Conservation (phyloP, 2,888 invertebrate genomes). For the Drosophila sordidapex region DNA sequence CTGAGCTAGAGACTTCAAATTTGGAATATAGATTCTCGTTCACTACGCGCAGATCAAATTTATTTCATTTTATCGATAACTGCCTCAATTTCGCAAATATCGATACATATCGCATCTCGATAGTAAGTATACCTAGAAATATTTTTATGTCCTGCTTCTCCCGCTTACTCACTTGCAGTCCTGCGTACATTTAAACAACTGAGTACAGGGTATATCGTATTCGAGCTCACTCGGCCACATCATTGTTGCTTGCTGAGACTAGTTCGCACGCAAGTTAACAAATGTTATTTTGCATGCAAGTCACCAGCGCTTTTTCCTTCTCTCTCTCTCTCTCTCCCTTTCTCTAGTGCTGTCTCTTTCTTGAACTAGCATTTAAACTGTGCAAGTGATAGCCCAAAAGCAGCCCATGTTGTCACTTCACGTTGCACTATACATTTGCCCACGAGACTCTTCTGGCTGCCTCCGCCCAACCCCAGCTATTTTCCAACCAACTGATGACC, state of each 20-base stretch:
- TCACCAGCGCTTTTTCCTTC: not conserved
- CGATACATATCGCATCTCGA: not conserved
- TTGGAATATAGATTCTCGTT: no score
- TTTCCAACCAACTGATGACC: not conserved
- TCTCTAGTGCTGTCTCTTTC: not conserved
- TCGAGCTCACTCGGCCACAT: not conserved
- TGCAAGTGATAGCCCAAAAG: slow-evolving; percentile 3
- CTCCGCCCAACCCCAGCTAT: not conserved
- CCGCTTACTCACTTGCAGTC: not conserved
- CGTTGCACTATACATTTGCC: slow-evolving; percentile 1
- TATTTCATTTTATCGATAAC: not conserved
- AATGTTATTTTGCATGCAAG: not conserved
- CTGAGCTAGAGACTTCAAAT: no score
- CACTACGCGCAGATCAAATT: not conserved
- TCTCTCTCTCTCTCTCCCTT: not conserved
- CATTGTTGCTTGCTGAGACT: not conserved
- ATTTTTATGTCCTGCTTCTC: no score
- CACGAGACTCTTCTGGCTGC: not conserved
- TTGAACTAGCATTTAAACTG: slow-evolving; percentile 4
- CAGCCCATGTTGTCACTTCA: not conserved
- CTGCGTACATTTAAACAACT: not conserved
- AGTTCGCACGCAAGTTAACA: not conserved
- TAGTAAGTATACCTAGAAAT: no score
- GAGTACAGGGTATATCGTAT: not conserved
- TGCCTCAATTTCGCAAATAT: not conserved